These are phyloP conservation scores for Paralichthys olivaceus DNA, from an alignment of 2,113 vertebrate species.

Conservation along the genomic window DNA sequence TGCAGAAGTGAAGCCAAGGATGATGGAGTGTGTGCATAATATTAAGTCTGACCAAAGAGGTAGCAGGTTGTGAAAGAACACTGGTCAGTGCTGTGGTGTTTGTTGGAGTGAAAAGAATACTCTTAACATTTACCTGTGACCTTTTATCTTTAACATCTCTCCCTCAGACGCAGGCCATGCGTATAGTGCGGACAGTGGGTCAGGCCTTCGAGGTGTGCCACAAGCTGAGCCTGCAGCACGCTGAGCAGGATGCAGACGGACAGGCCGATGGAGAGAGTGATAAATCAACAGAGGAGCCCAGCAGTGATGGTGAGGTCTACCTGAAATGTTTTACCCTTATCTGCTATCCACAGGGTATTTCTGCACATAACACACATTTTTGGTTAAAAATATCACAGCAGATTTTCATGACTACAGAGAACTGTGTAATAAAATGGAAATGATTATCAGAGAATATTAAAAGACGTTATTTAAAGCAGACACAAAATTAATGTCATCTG, in stretches of 20 bases:
- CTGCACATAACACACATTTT: background rate
- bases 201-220: slow-evolving; percentile 91
- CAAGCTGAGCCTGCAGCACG: slow-evolving; percentile 88
- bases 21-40: background rate
- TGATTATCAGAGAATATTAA: background rate
- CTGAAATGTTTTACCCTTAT: background rate
- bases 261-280: slow-evolving; percentile 83
- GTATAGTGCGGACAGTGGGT: slow-evolving; percentile 86
- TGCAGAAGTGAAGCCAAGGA: background rate
- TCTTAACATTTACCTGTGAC: background rate
- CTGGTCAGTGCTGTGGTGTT: background rate
- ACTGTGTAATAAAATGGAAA: too few species aligned
- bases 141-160: background rate
- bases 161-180: slow-evolving; percentile 87
- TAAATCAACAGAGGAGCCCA: slow-evolving; percentile 80
- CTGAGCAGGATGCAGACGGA: slow-evolving; percentile 83
- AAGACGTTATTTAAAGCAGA: too few species aligned
- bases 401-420: background rate
- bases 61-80: background rate
- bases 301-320: slow-evolving; percentile 75
- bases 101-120: background rate
- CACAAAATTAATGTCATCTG: too few species aligned
- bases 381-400: too few species aligned
- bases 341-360: background rate
- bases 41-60: background rate